Evolutionary conservation across 2,797 vertebrate species (phyloP).

Genomic region (Coranthus polyacanthus): DNA sequence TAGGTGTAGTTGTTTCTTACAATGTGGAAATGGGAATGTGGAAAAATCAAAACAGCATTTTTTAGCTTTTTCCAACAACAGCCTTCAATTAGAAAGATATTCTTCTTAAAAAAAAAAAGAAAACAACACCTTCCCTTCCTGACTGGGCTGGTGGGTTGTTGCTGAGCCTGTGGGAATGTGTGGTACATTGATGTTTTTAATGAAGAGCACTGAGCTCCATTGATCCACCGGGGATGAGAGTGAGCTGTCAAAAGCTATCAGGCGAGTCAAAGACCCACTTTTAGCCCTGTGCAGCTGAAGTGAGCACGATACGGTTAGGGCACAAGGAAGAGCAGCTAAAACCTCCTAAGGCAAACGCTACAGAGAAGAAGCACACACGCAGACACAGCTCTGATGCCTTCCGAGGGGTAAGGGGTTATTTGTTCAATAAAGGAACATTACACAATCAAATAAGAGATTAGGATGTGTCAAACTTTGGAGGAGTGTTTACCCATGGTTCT

Average conservation of each 20-base stretch:
- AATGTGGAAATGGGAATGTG: no score
- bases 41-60: slow-evolving; percentile 2
- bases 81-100: slow-evolving; percentile 9
- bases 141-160: slow-evolving; percentile 59
- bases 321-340: slow-evolving; percentile 60
- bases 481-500: slow-evolving; percentile 6
- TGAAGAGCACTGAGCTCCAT: slow-evolving; percentile 82
- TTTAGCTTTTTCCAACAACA: not conserved
- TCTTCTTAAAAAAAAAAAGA: not conserved
- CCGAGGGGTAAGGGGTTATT: slow-evolving; percentile 36
- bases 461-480: slow-evolving; percentile 22
- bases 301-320: slow-evolving; percentile 53
- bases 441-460: slow-evolving; percentile 28
- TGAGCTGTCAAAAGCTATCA: slow-evolving; percentile 84
- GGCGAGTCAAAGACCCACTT: slow-evolving; percentile 77
- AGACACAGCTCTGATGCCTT: slow-evolving; percentile 48
- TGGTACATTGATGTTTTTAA: slow-evolving; percentile 81
- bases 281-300: slow-evolving; percentile 62
- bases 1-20: no score
- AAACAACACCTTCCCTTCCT: slow-evolving; percentile 14
- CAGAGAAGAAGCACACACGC: slow-evolving; percentile 28
- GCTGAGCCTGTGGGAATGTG: slow-evolving; percentile 77
- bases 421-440: slow-evolving; percentile 36
- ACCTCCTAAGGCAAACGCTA: slow-evolving; percentile 55
- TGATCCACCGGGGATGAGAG: slow-evolving; percentile 81